These are phyloP conservation scores for Rhinichthys klamathensis DNA, from an alignment of 2,113 vertebrate species.

Conservation along the genomic window DNA sequence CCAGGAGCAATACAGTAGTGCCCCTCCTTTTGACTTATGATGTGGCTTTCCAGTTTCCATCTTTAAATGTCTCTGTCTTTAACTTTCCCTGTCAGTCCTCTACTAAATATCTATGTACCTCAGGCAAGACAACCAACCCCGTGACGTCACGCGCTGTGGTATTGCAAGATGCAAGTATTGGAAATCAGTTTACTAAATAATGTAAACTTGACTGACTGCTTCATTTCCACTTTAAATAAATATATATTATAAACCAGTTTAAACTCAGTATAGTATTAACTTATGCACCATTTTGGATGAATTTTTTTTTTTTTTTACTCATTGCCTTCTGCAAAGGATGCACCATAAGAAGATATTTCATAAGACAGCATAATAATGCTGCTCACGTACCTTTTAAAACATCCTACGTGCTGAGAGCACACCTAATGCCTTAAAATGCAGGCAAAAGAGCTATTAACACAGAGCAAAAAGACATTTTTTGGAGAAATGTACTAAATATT, in stretches of 20 bases:
- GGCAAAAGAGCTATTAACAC: background rate
- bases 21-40: no score
- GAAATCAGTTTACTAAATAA: no score
- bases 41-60: no score
- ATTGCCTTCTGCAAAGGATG: background rate
- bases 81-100: no score
- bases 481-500: background rate
- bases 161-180: no score
- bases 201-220: no score
- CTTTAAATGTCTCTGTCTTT: no score
- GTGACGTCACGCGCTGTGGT: no score
- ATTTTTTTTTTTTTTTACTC: background rate
- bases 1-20: no score
- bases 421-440: slow-evolving; percentile 1
- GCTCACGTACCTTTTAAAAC: slow-evolving; percentile 1
- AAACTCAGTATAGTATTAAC: background rate
- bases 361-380: background rate
- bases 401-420: background rate
- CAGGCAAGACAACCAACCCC: no score
- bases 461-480: background rate
- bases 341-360: background rate
- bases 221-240: no score
- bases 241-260: background rate
- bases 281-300: background rate
- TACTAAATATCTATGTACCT: no score